These are phyloP conservation scores for Strix aluco DNA, from an alignment of 2,113 vertebrate species.

Conservation along the genomic window DNA sequence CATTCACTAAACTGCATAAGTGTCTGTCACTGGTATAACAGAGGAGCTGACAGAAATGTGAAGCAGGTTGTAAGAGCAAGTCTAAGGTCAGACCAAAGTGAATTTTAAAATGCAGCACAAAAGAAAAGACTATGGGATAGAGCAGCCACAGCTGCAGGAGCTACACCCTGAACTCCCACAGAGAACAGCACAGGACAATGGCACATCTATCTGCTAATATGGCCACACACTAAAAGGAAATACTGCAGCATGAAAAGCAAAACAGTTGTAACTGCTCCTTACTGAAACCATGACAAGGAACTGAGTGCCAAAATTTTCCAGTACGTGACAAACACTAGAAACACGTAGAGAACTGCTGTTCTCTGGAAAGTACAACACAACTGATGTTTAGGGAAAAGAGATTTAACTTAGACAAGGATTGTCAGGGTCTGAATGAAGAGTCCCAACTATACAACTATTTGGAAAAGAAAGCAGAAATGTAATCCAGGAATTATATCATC, in stretches of 20 bases:
- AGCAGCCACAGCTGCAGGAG: neutral
- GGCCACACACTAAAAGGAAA: fast-evolving
- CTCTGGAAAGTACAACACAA: neutral
- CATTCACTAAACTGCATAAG: neutral
- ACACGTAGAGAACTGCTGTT: neutral
- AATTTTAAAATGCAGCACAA: neutral
- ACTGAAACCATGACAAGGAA: neutral
- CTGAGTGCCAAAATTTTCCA: neutral
- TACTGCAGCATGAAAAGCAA: neutral
- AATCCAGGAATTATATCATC: neutral
- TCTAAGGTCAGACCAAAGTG: neutral
- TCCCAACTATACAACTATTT: neutral
- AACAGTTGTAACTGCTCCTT: neutral
- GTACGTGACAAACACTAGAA: neutral
- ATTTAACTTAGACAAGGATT: neutral
- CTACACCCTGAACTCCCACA: neutral
- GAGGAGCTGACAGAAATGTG: neutral
- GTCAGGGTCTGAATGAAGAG: neutral
- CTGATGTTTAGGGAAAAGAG: neutral
- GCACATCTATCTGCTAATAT: neutral
- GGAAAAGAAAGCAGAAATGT: neutral
- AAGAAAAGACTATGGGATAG: neutral
- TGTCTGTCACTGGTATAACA: neutral
- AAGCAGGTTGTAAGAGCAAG: neutral
- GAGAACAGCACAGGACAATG: neutral